Base-by-base conservation (phyloP, 2,797 vertebrate genomes). In the Tympanoctomys barrerae region DNA sequence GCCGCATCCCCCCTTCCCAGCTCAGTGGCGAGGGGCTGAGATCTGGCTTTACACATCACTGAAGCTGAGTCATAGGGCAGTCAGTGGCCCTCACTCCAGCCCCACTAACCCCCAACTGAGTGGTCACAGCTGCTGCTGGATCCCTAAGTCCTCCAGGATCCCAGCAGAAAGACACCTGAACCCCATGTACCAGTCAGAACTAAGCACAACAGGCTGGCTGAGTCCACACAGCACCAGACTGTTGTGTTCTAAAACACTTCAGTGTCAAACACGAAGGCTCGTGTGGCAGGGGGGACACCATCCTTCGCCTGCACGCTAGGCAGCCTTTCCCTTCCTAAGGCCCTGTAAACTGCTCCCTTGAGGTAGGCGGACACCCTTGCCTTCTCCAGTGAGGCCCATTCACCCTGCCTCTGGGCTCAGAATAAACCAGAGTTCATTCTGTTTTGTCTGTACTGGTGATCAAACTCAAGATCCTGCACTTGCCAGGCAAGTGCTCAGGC, bases 241-340 rank as follows among this genome's bases (percentile, higher is more conserved):
- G 68, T 71, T 95, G 88, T 39, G 66, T 75, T 80, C 79, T 62
- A 73, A 93, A 95, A 94, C 70, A 73, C 68, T n/a, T 80, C 22
- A 7, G 39, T 85, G 70, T 89, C 89, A 91, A 82, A 87, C 73
- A 49, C 4, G 49, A 79, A 33, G 36, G 54, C 87, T 62, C 31
- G 12, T 2, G 16, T 49, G 31, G 26, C 80, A 66, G 46, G 71
- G 77, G 54, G 68, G 57, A 39, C 62, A 21, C 7, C n/a, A 68
- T 28, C 78, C 28, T 66, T 83, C 52, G 42, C 59, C 62, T 33
- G 59, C 68, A 39, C 46, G 26, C n/a, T 49, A 7, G 78, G 57
- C 19, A 16, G 61, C 31, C 61, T 80, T 39, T 24, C 80, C 36
- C 39, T n/a, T n/a, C 66, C n/a, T 19, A 33, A 39, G 14, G 28